Base-by-base conservation (phyloP, 1,140 invertebrate genomes). In the Sitobion miscanthi region DNA sequence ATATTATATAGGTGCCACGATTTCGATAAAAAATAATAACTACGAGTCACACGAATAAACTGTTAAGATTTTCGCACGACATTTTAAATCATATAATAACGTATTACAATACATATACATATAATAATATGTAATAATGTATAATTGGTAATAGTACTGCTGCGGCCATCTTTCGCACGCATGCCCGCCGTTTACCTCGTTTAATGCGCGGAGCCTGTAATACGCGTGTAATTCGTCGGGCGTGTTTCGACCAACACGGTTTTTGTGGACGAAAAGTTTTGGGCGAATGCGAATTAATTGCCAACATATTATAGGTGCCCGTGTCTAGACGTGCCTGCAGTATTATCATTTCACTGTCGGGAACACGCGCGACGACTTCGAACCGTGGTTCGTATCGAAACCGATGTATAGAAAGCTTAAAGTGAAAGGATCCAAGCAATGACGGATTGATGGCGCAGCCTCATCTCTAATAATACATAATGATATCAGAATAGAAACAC, bases 401-500 rank as follows among this genome's bases (percentile, higher is more conserved):
- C 49, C 21, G 49, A 57, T 54, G 25, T 45, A 69, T 90, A 90
- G 89, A 90, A 90, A 90, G 89, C 54, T 62, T 90, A 69, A 69
- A 69, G 89, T 69, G 89, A 90, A 90, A 90, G 89, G 89, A 90
- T 90, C 30, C 38, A 69, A 69, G 54, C 38, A 45, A 62, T 69
- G 89, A 90, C 45, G 89, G 89, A 90, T 90, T 42, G 89, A 90
- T 57, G 88, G 23, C 30, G 25, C 89, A 42, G 38, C 45, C 89
- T 90, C 89, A 90, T 90, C 89, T 90, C 42, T 69, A 90, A 90
- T 45, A 38, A 62, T 42, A 25, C n/a, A 42, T 90, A 90, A 90
- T 62, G 23, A 62, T 42, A 69, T 42, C 62, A 30, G 23, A 62
- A 62, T 90, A 90, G 88, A 90, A 62, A 62, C 38, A 90, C 54